Base-by-base conservation (phyloP, 2,113 vertebrate species). In the Erythrocercus mccallii region DNA sequence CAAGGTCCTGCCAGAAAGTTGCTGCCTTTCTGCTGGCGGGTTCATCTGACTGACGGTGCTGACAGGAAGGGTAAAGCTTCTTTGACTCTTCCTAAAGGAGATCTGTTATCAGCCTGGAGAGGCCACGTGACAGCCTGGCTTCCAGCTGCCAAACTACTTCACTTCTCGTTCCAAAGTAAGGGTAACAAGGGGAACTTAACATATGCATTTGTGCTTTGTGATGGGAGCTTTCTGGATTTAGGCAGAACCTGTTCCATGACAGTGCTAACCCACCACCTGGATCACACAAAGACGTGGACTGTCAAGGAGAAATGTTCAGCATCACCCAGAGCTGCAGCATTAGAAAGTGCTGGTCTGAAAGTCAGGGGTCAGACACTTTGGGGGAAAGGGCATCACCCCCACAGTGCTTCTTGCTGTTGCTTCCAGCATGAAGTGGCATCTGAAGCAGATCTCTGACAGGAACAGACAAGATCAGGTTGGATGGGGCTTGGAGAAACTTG, bases 1-100 rank as follows among this genome's bases (percentile, higher is more conserved):
- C 44, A 53, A 86, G 44, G 56, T 69, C 64, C 68, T 94, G 44
- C 35, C 60, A 88, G 68, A 70, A 58, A 42, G 57, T 24, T 78
- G 42, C 47, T 92, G 81, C 72, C 44, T 77, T 70, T 79, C 65
- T 66, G 64, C 81, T 74, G 81, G 51, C 64, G 78, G 80, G 31
- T 72, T 73, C 30, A 38, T 64, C 60, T 81, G 33, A 44, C 54
- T 88, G 81, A 66, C 17, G 31, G 3, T 24, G 35, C 42, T 86
- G 77, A 78, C 27, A 11, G 4, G 25, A 81, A 71, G 56, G 60
- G 15, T 78, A 78, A 79, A 79, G 11, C 61, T 77, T 15, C 71
- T 86, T 81, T 66, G 70, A 42, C 23, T 69, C 27, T 68, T 85
- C 21, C 57, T 51, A 11, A 91, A 81, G 50, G 27, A 91, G 48